These are phyloP conservation scores for Hylia prasina DNA, from an alignment of 2,113 vertebrate species.

Conservation along the genomic window DNA sequence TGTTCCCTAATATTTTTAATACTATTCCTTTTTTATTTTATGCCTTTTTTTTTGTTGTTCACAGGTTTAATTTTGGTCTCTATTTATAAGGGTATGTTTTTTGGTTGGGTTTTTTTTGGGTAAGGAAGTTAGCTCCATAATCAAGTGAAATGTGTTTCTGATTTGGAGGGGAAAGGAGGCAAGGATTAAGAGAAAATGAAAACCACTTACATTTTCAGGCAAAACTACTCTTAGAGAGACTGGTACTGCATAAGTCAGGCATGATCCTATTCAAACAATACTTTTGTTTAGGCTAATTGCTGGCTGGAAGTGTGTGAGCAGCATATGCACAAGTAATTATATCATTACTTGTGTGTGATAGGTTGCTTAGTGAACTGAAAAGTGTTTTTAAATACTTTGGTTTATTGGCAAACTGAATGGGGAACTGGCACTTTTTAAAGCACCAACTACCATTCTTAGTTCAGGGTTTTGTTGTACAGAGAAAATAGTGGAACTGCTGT, in stretches of 20 bases:
- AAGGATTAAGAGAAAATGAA: constrained; percentile 33
- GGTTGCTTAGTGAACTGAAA: neutral
- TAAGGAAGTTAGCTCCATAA: constrained; percentile 4
- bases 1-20: neutral
- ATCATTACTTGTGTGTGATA: neutral
- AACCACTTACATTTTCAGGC: constrained; percentile 22
- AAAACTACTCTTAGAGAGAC: neutral
- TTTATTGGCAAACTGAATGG: neutral
- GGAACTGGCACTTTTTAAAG: neutral
- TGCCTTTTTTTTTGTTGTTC: neutral
- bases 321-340: neutral
- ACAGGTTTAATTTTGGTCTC: neutral
- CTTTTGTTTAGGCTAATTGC: constrained; percentile 22
- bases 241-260: neutral
- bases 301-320: neutral
- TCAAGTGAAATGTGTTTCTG: constrained; percentile 42
- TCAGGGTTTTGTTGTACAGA: neutral
- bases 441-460: neutral
- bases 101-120: neutral
- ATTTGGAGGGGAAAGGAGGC: neutral
- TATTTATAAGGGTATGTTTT: neutral
- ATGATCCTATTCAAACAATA: constrained; percentile 11
- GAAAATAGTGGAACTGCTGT: neutral
- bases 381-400: neutral
- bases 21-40: neutral